These are phyloP conservation scores for Holocentrus rufus DNA, from an alignment of 2,797 vertebrate species.

Conservation along the genomic window DNA sequence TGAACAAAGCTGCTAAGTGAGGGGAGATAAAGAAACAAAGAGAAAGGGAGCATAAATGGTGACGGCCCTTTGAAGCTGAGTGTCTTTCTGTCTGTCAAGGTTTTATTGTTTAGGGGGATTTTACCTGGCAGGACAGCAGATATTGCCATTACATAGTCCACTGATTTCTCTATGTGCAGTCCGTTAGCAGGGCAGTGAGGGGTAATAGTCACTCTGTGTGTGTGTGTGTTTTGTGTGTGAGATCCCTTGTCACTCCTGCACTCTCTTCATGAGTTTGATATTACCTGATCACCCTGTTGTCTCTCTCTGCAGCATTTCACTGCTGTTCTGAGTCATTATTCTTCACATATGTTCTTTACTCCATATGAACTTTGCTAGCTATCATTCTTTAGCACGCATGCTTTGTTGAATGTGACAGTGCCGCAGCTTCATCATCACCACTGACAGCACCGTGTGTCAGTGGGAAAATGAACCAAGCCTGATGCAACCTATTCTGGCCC, in stretches of 20 bases:
- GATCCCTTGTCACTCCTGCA: conserved; percentile 9
- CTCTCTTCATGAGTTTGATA: conserved; percentile 17
- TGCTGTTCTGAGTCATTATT: conserved; percentile 39
- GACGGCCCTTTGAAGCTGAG: too few relatives aligned
- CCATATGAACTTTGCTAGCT: conserved; percentile 47
- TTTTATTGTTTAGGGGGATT: not conserved
- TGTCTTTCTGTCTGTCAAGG: not conserved
- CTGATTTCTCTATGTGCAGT: conserved; percentile 22
- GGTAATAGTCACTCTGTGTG: not conserved
- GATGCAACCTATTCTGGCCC: conserved; percentile 53
- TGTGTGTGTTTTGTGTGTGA: conserved; percentile 12
- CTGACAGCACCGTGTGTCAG: conserved; percentile 64
- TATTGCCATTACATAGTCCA: conserved; percentile 41
- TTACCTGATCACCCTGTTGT: conserved; percentile 9
- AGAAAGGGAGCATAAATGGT: not conserved
- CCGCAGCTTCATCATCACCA: conserved; percentile 66
- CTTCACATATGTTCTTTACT: conserved; percentile 16
- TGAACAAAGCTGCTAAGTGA: conserved; percentile 3
- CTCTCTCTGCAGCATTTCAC: conserved; percentile 23
- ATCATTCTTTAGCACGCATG: conserved; percentile 49
- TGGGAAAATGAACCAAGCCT: conserved; percentile 61
- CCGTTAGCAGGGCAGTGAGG: conserved; percentile 6
- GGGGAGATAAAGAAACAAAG: not conserved
- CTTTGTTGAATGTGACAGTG: conserved; percentile 63
- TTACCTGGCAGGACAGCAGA: not conserved